phyloP scores from a whole-genome alignment of 2,888 invertebrate genomes.

The Boloria selene region DNA sequence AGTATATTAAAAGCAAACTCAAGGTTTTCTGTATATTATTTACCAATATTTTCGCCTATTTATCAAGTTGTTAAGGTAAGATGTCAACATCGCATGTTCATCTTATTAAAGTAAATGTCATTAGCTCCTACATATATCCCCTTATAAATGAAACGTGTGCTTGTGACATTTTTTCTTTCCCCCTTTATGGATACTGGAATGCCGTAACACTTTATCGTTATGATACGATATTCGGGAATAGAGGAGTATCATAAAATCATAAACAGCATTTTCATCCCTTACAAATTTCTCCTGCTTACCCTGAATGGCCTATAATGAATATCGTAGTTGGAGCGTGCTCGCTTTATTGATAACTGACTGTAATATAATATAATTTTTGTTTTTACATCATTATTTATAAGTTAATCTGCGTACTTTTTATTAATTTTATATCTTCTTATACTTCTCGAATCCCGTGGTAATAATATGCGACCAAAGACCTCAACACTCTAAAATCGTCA shows the following conservation, averaged over 20 bases:
- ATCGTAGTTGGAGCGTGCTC: constrained; percentile 60
- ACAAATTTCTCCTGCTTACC: constrained; percentile 58
- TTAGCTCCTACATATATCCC: constrained; percentile 54
- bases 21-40: constrained; percentile 14
- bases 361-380: not conserved
- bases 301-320: constrained; percentile 63
- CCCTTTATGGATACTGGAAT: constrained; percentile 47
- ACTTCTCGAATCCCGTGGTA: too few relatives aligned
- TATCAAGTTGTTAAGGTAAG: constrained; percentile 29
- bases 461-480: too few relatives aligned
- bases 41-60: constrained; percentile 19
- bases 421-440: too few relatives aligned
- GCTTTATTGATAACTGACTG: constrained; percentile 42
- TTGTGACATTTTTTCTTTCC: constrained; percentile 56
- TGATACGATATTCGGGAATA: constrained; percentile 69
- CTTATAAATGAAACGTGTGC: constrained; percentile 51
- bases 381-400: constrained; percentile 5
- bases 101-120: constrained; percentile 62
- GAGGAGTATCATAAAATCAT: constrained; percentile 71
- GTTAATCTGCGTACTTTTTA: not conserved
- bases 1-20: constrained; percentile 16
- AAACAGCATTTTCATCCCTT: constrained; percentile 67
- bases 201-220: constrained; percentile 71
- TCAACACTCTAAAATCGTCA: too few relatives aligned
- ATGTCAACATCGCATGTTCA: constrained; percentile 23